Evolutionary conservation across 2,797 vertebrate genomes (phyloP).

Genomic region (Lepilemur ruficaudatus): DNA sequence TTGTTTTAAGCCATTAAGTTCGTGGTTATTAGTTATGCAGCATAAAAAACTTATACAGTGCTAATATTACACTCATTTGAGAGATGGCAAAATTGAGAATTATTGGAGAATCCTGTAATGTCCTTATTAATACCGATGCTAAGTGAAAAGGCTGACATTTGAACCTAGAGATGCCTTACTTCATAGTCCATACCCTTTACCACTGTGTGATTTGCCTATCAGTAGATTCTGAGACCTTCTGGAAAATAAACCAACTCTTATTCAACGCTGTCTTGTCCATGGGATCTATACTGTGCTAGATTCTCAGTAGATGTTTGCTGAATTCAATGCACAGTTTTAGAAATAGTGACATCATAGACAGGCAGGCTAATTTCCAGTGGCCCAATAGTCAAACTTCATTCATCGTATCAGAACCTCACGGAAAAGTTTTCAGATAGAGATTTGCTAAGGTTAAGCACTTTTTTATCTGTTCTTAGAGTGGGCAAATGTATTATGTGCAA

Average conservation of each 20-base stretch:
- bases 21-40: background rate
- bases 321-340: background rate
- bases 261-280: background rate
- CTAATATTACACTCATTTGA: background rate
- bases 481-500: constrained; percentile 49
- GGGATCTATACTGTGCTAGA: background rate
- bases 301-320: background rate
- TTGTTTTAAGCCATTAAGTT: background rate
- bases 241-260: background rate
- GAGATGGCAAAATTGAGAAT: background rate
- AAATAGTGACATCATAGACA: background rate
- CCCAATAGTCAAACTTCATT: background rate
- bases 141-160: background rate
- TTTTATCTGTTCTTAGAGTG: constrained; percentile 53
- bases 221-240: background rate
- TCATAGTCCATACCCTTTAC: background rate
- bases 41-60: background rate
- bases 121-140: accelerated
- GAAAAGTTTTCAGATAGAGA: constrained; percentile 19
- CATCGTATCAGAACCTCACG: constrained; percentile 25
- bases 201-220: background rate
- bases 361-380: background rate
- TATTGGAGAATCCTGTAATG: accelerated
- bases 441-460: constrained; percentile 58
- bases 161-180: background rate